A percentile compares a stretch with the other conserved stretches of the same genome.
phyloP scores from a whole-genome alignment of 2,888 invertebrate genomes.

The Notodonta dromedarius region DNA sequence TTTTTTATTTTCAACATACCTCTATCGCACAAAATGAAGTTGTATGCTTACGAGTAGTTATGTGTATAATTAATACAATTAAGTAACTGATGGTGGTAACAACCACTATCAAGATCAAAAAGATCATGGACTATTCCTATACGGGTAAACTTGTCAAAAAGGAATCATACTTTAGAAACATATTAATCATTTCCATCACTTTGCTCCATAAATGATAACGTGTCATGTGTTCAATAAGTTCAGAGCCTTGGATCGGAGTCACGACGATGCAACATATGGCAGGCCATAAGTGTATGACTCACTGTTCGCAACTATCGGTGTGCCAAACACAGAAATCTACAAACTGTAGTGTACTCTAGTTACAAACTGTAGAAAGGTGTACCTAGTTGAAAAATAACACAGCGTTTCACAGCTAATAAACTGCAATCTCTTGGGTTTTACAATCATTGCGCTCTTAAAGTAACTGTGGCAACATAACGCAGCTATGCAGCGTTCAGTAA shows the following conservation, averaged over 20 bases:
- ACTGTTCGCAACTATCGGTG: slow-evolving; percentile 43
- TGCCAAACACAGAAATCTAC: slow-evolving; percentile 25
- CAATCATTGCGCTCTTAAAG: slow-evolving; percentile 19
- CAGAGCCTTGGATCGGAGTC: slow-evolving; percentile 42
- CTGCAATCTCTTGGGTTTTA: slow-evolving; percentile 28
- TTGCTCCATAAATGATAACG: slow-evolving; percentile 18
- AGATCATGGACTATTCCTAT: background rate
- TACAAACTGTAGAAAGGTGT: background rate
- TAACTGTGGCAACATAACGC: slow-evolving; percentile 19
- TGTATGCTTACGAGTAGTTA: no score
- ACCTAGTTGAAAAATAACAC: slow-evolving; percentile 19
- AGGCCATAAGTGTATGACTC: slow-evolving; percentile 58
- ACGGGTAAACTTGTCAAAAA: background rate
- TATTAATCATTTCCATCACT: background rate
- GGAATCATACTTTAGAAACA: background rate
- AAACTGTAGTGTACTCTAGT: background rate
- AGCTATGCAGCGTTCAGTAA: slow-evolving; percentile 18
- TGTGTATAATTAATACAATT: background rate
- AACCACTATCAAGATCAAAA: background rate
- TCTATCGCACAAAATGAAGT: background rate
- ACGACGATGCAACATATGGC: slow-evolving; percentile 68
- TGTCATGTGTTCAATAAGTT: slow-evolving; percentile 16
- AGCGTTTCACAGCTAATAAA: slow-evolving; percentile 35
- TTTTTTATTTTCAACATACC: background rate
- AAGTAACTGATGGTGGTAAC: background rate